phyloP scores from a whole-genome alignment of 2,888 invertebrate genomes.

The Megamerina dolium region DNA sequence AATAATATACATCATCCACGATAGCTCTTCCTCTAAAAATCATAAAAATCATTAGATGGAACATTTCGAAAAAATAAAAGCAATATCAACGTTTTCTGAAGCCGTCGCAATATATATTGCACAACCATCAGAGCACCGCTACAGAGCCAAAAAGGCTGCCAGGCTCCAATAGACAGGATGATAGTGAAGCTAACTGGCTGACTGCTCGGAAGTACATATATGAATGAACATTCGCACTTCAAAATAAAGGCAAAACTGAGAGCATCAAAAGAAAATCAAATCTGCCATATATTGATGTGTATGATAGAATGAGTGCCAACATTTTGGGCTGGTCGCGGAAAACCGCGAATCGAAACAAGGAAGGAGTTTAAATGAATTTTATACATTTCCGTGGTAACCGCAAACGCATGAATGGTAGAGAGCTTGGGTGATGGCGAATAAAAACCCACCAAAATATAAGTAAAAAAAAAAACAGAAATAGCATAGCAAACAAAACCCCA shows the following conservation, averaged over 20 bases:
- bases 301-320: not conserved
- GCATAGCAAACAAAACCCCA: no score
- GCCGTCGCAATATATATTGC: conserved; percentile 8
- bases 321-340: not conserved
- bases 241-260: not conserved
- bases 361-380: conserved; percentile 11
- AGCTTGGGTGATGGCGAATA: conserved; percentile 1
- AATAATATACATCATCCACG: no score
- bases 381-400: conserved; percentile 11
- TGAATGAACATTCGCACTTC: not conserved
- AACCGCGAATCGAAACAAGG: conserved; percentile 2
- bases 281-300: not conserved
- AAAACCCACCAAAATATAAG: not conserved
- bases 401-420: not conserved
- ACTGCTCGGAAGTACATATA: no score
- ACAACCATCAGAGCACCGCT: not conserved
- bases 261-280: conserved; percentile 7
- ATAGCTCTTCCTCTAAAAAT: no score
- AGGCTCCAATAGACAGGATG: no score
- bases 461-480: no score
- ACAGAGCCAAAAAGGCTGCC: not conserved
- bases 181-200: no score
- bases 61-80: no score
- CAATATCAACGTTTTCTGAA: not conserved
- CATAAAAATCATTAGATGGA: no score